These are phyloP conservation scores for Chrysolophus pictus DNA, from an alignment of 2,797 vertebrate species.

Conservation along the genomic window DNA sequence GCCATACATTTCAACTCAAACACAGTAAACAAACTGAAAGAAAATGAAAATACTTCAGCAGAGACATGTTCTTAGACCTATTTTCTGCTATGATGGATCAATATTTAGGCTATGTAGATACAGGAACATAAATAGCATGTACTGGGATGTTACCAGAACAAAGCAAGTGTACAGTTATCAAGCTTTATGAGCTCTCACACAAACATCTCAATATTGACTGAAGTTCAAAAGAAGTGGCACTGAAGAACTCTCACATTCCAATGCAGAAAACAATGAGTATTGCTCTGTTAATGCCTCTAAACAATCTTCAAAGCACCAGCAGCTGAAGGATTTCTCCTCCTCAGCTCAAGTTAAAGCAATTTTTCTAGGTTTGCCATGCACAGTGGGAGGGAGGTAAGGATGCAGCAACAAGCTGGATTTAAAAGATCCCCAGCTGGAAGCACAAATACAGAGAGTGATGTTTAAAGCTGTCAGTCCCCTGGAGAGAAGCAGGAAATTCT, in stretches of 20 bases:
- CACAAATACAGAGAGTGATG: conserved; percentile 56
- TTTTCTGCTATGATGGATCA: background rate
- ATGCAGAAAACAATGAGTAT: background rate
- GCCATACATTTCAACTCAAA: background rate
- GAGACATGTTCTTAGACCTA: background rate
- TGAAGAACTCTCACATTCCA: conserved; percentile 29
- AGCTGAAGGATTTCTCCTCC: conserved; percentile 1
- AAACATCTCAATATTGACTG: background rate
- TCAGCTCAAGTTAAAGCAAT: conserved; percentile 26
- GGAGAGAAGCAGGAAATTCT: conserved; percentile 68
- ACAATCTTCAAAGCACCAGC: conserved; percentile 38
- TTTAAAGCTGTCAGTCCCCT: conserved; percentile 63
- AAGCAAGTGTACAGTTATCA: background rate
- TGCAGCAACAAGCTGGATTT: conserved; percentile 45
- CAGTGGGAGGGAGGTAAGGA: conserved; percentile 6
- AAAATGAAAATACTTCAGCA: background rate
- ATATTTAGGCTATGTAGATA: background rate
- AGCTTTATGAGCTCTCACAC: background rate
- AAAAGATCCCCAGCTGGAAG: conserved; percentile 66
- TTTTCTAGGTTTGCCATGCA: conserved; percentile 37
- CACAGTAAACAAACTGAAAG: background rate
- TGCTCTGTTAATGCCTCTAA: conserved; percentile 20
- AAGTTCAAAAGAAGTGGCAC: conserved; percentile 13
- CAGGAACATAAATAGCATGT: background rate
- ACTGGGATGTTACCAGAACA: background rate